Percentiles rank a stretch among this genome's conserved stretches.
Conservation (phyloP, 2,797 vertebrate genomes). For the Alosa sapidissima region DNA sequence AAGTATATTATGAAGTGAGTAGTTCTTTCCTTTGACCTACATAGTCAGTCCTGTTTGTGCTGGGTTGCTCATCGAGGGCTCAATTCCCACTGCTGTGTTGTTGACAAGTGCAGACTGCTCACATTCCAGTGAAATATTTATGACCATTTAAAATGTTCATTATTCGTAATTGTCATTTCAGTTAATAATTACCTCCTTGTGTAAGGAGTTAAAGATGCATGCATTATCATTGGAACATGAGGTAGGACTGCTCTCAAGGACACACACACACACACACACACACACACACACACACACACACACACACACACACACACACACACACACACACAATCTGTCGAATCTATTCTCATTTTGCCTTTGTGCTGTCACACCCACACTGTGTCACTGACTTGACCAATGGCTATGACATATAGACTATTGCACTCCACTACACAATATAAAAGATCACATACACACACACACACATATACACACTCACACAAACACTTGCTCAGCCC, state of each 20-base stretch:
- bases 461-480: conserved; percentile 21
- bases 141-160: conserved; percentile 17
- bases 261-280: background rate
- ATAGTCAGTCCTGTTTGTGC: background rate
- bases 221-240: conserved; percentile 25
- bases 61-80: background rate
- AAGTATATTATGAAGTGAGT: background rate
- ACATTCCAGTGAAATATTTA: conserved; percentile 7
- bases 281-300: conserved; percentile 33
- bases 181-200: conserved; percentile 23
- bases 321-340: conserved; percentile 21
- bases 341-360: background rate
- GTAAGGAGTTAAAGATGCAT: conserved; percentile 33
- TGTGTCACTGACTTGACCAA: background rate
- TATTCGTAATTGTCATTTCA: conserved; percentile 20
- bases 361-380: conserved; percentile 2
- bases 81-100: background rate
- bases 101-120: background rate
- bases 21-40: background rate
- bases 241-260: conserved; percentile 42
- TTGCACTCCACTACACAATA: background rate
- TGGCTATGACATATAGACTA: background rate
- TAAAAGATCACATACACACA: conserved; percentile 21
- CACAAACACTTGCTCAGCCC: conserved; percentile 44
- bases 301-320: background rate